phyloP scores from a whole-genome alignment of 1,140 invertebrate species.

The Drosophila varians region DNA sequence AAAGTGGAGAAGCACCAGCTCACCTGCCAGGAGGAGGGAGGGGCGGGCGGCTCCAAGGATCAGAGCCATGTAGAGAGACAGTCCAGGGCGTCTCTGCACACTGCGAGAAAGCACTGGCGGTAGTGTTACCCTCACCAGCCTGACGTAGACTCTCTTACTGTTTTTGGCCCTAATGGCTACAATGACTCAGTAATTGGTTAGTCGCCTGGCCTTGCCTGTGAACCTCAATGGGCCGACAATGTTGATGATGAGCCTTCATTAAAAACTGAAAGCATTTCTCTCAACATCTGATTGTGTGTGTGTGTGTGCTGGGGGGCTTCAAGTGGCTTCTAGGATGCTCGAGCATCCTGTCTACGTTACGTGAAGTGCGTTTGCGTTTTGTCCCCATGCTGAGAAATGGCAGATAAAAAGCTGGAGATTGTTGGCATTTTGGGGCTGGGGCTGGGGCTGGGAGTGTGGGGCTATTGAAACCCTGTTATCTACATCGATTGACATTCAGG shows the following conservation, averaged over 20 bases:
- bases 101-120: slow-evolving; percentile 16
- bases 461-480: no score
- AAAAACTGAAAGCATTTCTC: slow-evolving; percentile 49
- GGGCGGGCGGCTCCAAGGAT: neutral
- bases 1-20: slow-evolving; percentile 38
- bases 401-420: slow-evolving; percentile 52
- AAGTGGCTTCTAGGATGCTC: slow-evolving; percentile 60
- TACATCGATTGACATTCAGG: slow-evolving; percentile 31
- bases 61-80: neutral
- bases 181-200: slow-evolving; percentile 47
- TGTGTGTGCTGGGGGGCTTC: slow-evolving; percentile 33
- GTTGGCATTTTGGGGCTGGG: slow-evolving; percentile 15
- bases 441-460: no score
- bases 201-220: slow-evolving; percentile 10
- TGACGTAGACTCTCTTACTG: neutral
- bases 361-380: slow-evolving; percentile 38
- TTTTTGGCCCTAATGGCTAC: slow-evolving; percentile 18
- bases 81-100: neutral
- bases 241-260: slow-evolving; percentile 72
- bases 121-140: slow-evolving; percentile 7
- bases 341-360: slow-evolving; percentile 22
- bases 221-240: slow-evolving; percentile 34
- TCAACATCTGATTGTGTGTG: neutral
- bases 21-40: slow-evolving; percentile 14
- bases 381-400: neutral